A percentile compares a stretch with the other conserved stretches of the same genome.
These are phyloP conservation scores for Eudasyphora cyanicolor DNA, from an alignment of 2,888 invertebrate species.

Conservation along the genomic window DNA sequence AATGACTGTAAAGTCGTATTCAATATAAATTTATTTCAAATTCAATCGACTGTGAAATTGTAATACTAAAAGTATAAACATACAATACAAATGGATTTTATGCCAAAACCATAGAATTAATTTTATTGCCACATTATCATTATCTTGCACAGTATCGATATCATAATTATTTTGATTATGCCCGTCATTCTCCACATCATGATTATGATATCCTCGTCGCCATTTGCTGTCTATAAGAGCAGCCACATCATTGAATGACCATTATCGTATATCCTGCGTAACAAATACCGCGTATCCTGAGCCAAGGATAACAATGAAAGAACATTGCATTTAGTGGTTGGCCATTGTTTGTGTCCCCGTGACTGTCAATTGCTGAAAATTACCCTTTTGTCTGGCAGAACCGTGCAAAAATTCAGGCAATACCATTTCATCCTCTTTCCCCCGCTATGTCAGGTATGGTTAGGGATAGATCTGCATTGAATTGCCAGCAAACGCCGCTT, in stretches of 20 bases:
- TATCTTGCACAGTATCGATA: too few species aligned
- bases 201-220: not conserved
- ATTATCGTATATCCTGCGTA: not conserved
- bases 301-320: not conserved
- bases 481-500: not conserved
- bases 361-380: not conserved
- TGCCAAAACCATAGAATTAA: slow-evolving; percentile 6
- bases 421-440: not conserved
- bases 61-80: not conserved
- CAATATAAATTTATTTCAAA: not conserved
- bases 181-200: not conserved
- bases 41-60: slow-evolving; percentile 23
- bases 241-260: not conserved
- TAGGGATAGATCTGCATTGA: not conserved
- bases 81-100: not conserved
- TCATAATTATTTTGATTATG: not conserved
- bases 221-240: too few species aligned
- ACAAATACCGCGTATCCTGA: not conserved
- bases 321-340: slow-evolving; percentile 22
- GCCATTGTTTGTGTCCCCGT: not conserved
- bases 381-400: slow-evolving; percentile 26
- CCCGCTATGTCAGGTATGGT: not conserved
- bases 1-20: too few species aligned
- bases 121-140: not conserved
- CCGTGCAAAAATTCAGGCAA: slow-evolving; percentile 23